These are phyloP conservation scores for Amblyopsis rosae DNA, from an alignment of 2,113 vertebrate genomes.

Conservation along the genomic window DNA sequence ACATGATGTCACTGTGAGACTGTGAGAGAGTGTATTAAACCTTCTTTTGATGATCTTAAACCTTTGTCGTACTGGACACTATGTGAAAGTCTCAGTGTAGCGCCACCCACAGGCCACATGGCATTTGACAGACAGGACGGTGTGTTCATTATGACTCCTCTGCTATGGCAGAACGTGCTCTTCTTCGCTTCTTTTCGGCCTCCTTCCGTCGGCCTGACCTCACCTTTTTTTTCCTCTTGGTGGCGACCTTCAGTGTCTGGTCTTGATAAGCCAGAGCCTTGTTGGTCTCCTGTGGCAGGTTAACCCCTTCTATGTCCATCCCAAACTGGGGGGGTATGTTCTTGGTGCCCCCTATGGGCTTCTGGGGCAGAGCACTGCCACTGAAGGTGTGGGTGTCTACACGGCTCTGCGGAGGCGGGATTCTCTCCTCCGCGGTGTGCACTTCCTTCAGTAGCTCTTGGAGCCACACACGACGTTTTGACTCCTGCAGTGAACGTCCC, in stretches of 20 bases:
- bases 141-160: conserved; percentile 29
- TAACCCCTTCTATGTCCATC: conserved; percentile 73
- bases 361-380: conserved; percentile 80
- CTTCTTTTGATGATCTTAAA: conserved; percentile 38
- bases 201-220: conserved; percentile 87
- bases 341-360: conserved; percentile 85
- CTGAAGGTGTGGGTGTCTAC: conserved; percentile 62
- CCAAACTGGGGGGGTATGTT: conserved; percentile 82
- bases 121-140: conserved; percentile 21
- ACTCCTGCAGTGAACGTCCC: conserved; percentile 88
- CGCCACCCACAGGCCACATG: conserved; percentile 15
- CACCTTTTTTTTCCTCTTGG: conserved; percentile 91
- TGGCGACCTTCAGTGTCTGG: conserved; percentile 80
- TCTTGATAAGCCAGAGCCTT: conserved; percentile 89
- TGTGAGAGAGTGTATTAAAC: background rate
- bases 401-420: conserved; percentile 51
- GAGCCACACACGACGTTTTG: conserved; percentile 86
- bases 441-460: conserved; percentile 90
- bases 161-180: conserved; percentile 71
- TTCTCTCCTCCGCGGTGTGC: conserved; percentile 87
- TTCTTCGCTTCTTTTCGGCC: conserved; percentile 87
- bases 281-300: conserved; percentile 93
- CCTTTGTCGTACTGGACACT: conserved; percentile 29
- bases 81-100: conserved; percentile 57
- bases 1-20: conserved; percentile 23